Percentiles rank a stretch among this genome's conserved stretches.
These are phyloP conservation scores for Ornithorhynchus anatinus DNA, from an alignment of 2,113 vertebrate species.

Conservation along the genomic window DNA sequence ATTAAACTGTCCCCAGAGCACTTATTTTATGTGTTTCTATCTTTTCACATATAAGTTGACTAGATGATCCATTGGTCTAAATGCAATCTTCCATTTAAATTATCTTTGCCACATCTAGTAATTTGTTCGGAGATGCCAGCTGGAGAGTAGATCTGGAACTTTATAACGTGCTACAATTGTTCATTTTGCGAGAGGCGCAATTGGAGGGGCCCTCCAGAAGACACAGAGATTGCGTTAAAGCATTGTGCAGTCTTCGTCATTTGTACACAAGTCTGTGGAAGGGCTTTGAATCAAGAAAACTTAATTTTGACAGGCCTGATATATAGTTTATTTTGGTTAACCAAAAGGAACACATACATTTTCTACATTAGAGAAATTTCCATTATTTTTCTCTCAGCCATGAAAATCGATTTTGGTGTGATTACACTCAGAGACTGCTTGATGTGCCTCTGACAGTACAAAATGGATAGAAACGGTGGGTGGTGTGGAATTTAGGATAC, in stretches of 20 bases:
- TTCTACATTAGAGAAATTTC: conserved; percentile 97
- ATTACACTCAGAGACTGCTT: conserved; percentile 87
- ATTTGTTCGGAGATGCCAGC: conserved; percentile 11
- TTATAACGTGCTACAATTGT: conserved; percentile 22
- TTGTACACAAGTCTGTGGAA: conserved; percentile 68
- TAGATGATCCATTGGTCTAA: not conserved
- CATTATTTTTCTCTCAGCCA: conserved; percentile 98
- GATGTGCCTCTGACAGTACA: conserved; percentile 88
- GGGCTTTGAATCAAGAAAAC: conserved; percentile 74
- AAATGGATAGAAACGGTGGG: conserved; percentile 82
- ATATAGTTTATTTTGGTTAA: conserved; percentile 97
- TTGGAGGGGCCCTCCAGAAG: conserved; percentile 24
- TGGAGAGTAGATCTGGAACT: conserved; percentile 3
- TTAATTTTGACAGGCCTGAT: conserved; percentile 93
- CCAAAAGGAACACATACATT: conserved; percentile 98
- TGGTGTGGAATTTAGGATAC: conserved; percentile 74
- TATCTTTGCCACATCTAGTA: not conserved
- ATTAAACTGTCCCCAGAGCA: not conserved
- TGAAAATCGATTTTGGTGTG: conserved; percentile 99
- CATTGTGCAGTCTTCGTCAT: conserved; percentile 49
- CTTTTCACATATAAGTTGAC: not conserved
- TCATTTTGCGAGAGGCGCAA: conserved; percentile 29
- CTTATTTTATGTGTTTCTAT: not conserved
- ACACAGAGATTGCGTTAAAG: conserved; percentile 24
- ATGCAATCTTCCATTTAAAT: not conserved